Evolutionary conservation across 2,797 vertebrate species (phyloP).

Genomic region (Spinibarbus caldwelli): DNA sequence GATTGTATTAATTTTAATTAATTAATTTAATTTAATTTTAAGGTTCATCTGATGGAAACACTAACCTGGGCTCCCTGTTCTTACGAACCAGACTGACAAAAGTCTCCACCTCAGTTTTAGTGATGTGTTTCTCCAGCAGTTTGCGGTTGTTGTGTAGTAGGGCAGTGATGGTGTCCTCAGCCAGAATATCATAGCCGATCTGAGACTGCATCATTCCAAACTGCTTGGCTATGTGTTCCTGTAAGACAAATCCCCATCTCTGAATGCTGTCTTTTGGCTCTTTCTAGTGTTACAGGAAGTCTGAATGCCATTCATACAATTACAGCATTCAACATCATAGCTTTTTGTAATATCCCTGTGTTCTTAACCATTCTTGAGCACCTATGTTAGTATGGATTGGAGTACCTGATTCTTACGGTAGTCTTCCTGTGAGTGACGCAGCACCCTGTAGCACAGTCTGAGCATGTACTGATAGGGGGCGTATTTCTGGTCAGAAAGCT

Average conservation of each 20-base stretch:
- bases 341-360: no score
- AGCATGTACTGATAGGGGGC: constrained; percentile 97
- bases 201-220: constrained; percentile 99
- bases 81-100: constrained; percentile 95
- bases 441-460: constrained; percentile 92
- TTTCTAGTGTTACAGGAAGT: not conserved
- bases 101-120: constrained; percentile 97
- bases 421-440: constrained; percentile 95
- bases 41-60: not conserved
- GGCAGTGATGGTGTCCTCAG: constrained; percentile 97
- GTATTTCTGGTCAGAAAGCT: constrained; percentile 96
- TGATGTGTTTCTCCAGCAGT: constrained; percentile 98
- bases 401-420: constrained; percentile 98
- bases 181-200: constrained; percentile 97
- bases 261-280: not conserved
- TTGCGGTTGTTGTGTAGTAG: constrained; percentile 98
- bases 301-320: not conserved
- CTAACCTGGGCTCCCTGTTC: constrained; percentile 90
- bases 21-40: not conserved
- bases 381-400: not conserved
- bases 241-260: constrained; percentile 14
- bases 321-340: no score
- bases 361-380: not conserved
- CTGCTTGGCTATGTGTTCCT: constrained; percentile 99
- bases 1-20: not conserved